A percentile compares a stretch with the other conserved stretches of the same genome.
Evolutionary conservation across 2,113 vertebrate species (phyloP).

Genomic region (Varanus salvator): DNA sequence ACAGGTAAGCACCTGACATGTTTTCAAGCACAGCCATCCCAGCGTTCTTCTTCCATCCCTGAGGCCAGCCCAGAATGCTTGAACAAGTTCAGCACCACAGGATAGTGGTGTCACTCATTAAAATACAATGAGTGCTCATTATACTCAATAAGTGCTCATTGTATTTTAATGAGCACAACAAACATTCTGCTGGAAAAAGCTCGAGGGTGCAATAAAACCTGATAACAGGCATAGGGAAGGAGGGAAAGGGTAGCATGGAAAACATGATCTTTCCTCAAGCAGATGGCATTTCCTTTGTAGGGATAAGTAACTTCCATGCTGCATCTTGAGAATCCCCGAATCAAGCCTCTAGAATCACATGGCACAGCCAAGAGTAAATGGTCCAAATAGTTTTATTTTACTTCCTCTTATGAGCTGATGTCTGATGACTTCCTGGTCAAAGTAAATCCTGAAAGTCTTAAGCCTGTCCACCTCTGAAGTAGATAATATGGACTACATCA

Average conservation of each 20-base stretch:
- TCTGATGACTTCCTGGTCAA: background rate
- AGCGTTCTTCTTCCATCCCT: background rate
- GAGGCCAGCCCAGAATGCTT: conserved; percentile 28
- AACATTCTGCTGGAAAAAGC: conserved; percentile 45
- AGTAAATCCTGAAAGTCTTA: too few species aligned
- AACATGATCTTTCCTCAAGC: background rate
- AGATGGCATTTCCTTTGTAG: background rate
- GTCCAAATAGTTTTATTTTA: background rate
- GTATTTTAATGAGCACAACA: conserved; percentile 56
- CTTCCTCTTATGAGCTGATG: background rate
- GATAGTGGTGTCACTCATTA: conserved; percentile 57
- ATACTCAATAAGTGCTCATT: conserved; percentile 59
- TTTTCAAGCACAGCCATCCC: background rate
- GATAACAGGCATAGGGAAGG: background rate
- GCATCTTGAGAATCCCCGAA: background rate
- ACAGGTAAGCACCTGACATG: background rate
- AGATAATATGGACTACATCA: background rate
- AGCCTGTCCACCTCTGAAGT: too few species aligned
- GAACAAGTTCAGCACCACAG: conserved; percentile 19
- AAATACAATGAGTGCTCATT: conserved; percentile 55
- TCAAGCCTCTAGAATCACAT: background rate
- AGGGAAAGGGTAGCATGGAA: background rate
- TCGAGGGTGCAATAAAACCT: conserved; percentile 36
- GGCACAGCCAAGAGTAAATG: background rate
- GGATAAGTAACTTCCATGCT: background rate